These are phyloP conservation scores for Cricetomys ansorgei DNA, from an alignment of 2,113 vertebrate genomes.

Conservation along the genomic window DNA sequence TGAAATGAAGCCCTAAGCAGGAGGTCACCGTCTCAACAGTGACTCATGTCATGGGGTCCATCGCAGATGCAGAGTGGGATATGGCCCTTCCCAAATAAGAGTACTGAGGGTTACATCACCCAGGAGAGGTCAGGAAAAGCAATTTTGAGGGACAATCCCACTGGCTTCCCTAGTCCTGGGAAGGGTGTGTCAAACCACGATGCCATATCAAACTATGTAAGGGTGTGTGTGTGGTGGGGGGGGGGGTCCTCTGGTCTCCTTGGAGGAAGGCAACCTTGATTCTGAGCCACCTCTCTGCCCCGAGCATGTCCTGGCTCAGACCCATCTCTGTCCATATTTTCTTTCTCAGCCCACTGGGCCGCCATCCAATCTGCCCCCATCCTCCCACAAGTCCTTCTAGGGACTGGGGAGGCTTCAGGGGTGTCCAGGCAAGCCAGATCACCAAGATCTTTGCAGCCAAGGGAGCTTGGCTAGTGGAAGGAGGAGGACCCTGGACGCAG, in stretches of 20 bases:
- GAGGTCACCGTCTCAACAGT: slow-evolving; percentile 24
- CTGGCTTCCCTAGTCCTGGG: neutral
- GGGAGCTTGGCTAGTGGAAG: neutral
- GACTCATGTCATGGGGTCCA: neutral
- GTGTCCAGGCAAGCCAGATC: neutral
- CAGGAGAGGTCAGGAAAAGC: neutral
- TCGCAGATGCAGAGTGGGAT: neutral
- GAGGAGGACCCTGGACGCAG: slow-evolving; percentile 42
- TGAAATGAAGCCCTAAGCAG: neutral
- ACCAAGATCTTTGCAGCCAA: neutral
- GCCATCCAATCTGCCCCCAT: neutral
- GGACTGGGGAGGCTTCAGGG: neutral
- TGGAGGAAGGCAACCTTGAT: neutral
- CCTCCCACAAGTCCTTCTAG: neutral
- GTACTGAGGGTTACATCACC: neutral
- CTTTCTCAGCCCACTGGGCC: neutral
- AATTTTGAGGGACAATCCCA: neutral
- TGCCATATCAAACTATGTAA: neutral
- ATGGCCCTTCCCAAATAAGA: neutral
- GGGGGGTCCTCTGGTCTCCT: neutral
- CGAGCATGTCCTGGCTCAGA: neutral
- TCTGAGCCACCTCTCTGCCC: neutral
- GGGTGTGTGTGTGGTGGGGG: too few species aligned
- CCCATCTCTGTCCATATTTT: neutral
- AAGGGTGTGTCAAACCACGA: neutral